These are phyloP conservation scores for Alligator mississippiensis DNA, from an alignment of 2,113 vertebrate species.

Conservation along the genomic window DNA sequence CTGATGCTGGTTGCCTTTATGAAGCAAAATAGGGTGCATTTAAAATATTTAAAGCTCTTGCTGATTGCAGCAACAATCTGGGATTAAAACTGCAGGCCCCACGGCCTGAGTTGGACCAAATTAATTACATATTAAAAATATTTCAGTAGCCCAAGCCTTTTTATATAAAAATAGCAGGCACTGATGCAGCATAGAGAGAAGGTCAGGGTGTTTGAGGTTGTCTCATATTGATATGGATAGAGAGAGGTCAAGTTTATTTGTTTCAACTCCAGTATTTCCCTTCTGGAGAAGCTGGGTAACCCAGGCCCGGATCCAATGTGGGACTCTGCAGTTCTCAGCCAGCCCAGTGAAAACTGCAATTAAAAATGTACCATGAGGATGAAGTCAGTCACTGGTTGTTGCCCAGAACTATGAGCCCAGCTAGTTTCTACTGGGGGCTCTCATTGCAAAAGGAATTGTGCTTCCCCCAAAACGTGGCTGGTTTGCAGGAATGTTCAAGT, in stretches of 20 bases:
- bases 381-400: neutral
- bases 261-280: neutral
- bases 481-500: neutral
- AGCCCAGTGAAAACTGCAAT: neutral
- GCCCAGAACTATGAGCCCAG: neutral
- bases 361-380: neutral
- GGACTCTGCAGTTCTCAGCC: neutral
- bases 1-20: slow-evolving; percentile 6
- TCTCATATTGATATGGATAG: neutral
- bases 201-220: neutral
- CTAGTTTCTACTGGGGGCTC: neutral
- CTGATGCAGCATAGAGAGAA: neutral
- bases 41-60: slow-evolving; percentile 45
- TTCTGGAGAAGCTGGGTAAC: neutral
- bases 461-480: neutral
- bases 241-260: neutral
- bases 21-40: slow-evolving; percentile 36
- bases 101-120: neutral
- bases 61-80: neutral
- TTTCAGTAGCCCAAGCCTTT: neutral
- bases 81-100: slow-evolving; percentile 50
- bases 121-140: neutral
- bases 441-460: neutral
- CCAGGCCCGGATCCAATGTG: neutral
- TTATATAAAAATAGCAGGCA: neutral